Percentiles rank a stretch among this genome's conserved stretches.
phyloP scores from a whole-genome alignment of 2,797 vertebrate species.

The Hozukius guyotensis region DNA sequence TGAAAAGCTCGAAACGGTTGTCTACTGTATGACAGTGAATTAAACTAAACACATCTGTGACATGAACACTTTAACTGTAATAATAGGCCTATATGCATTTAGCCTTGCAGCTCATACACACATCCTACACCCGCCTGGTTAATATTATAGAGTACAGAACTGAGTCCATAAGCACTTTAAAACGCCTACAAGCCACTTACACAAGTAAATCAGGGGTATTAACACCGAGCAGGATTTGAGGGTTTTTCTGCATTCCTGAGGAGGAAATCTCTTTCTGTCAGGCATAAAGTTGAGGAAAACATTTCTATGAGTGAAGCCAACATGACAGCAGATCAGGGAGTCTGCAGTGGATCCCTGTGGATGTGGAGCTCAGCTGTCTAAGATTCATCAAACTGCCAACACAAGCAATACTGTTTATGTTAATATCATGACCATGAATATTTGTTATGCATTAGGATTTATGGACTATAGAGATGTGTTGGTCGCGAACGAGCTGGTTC shows the following conservation, averaged over 20 bases:
- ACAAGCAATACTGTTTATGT: background rate
- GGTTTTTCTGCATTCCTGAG: slow-evolving; percentile 51
- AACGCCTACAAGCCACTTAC: slow-evolving; percentile 33
- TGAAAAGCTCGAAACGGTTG: background rate
- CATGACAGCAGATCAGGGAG: background rate
- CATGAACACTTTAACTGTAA: background rate
- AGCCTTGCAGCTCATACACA: background rate
- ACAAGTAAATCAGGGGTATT: slow-evolving; percentile 42
- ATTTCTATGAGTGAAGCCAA: background rate
- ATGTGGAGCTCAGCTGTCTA: background rate
- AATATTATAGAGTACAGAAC: background rate
- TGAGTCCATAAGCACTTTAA: slow-evolving; percentile 11
- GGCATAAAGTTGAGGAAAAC: background rate
- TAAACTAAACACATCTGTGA: background rate
- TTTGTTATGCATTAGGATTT: background rate
- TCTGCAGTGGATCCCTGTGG: background rate
- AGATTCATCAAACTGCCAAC: background rate
- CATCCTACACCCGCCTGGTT: background rate
- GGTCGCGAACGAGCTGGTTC: no score
- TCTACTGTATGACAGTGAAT: background rate
- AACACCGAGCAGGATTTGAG: slow-evolving; percentile 38
- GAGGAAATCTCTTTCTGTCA: slow-evolving; percentile 25
- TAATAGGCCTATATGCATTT: background rate
- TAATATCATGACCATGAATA: background rate
- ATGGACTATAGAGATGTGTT: no score